Conservation (phyloP, 2,888 invertebrate species). For the Athrips mouffetella region DNA sequence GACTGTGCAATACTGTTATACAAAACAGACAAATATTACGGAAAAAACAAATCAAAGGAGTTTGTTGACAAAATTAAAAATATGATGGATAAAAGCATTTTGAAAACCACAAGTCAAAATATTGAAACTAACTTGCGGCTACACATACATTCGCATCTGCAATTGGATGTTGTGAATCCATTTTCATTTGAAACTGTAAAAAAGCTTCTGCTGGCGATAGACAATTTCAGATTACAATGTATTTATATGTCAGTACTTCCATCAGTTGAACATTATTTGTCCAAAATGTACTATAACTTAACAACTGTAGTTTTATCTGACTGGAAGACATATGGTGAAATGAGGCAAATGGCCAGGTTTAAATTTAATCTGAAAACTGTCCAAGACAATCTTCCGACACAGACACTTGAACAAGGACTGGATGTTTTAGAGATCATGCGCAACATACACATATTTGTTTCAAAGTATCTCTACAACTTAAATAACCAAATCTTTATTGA, state of each 20-base stretch:
- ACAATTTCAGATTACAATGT: constrained; percentile 75
- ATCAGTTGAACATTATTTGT: constrained; percentile 92
- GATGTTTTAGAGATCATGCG: constrained; percentile 98
- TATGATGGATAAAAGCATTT: constrained; percentile 76
- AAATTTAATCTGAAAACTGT: constrained; percentile 89
- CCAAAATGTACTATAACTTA: constrained; percentile 96
- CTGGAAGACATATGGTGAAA: constrained; percentile 98
- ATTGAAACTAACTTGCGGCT: constrained; percentile 96
- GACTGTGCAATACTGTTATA: constrained; percentile 59
- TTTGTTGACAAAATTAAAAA: constrained; percentile 54
- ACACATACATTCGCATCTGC: constrained; percentile 94
- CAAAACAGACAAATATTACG: constrained; percentile 52
- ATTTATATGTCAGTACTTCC: constrained; percentile 81
- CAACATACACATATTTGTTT: constrained; percentile 96
- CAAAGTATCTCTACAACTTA: constrained; percentile 95
- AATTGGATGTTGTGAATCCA: constrained; percentile 85
- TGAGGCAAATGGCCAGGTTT: constrained; percentile 93
- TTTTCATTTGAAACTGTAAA: constrained; percentile 83
- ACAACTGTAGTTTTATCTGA: constrained; percentile 98
- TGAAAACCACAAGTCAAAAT: constrained; percentile 87
- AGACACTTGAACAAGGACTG: constrained; percentile 97
- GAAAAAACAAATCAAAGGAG: constrained; percentile 43
- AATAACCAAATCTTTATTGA: constrained; percentile 98
- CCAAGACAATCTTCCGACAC: constrained; percentile 96
- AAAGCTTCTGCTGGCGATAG: constrained; percentile 78